phyloP scores from a whole-genome alignment of 2,797 vertebrate species.

The Sebastes trivittatus region DNA sequence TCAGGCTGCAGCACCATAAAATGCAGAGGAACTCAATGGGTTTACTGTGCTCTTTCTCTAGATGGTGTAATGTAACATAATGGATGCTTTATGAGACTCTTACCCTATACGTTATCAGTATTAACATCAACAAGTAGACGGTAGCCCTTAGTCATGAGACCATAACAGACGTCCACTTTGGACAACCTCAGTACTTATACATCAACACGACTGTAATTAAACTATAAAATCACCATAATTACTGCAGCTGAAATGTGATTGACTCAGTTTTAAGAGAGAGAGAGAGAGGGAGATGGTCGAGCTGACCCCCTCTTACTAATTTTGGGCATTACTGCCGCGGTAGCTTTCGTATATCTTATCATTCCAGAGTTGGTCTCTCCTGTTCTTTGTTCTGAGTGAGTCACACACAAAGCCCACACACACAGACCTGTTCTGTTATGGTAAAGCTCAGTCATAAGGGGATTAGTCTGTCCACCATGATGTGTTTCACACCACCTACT shows the following conservation, averaged over 20 bases:
- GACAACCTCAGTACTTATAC: conserved; percentile 2
- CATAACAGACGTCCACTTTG: conserved; percentile 10
- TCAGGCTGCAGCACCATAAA: neutral
- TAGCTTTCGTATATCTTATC: conserved; percentile 56
- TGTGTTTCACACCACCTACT: neutral
- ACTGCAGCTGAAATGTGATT: neutral
- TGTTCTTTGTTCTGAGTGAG: neutral
- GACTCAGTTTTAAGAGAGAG: neutral
- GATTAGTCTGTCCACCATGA: conserved; percentile 13
- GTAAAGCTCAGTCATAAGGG: conserved; percentile 38
- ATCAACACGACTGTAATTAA: conserved; percentile 33
- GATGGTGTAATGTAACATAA: neutral
- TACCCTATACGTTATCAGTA: neutral
- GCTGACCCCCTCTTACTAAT: conserved; percentile 53
- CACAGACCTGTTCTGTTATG: conserved; percentile 52
- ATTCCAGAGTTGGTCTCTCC: conserved; percentile 36
- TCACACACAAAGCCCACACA: conserved; percentile 33
- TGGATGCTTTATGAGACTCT: conserved; percentile 19
- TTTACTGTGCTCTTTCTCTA: neutral
- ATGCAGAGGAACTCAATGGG: neutral
- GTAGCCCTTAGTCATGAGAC: conserved; percentile 8
- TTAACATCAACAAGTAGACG: conserved; percentile 26
- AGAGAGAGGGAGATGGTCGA: neutral
- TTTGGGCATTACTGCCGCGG: conserved; percentile 68
- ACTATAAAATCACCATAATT: conserved; percentile 9